A percentile compares a stretch with the other conserved stretches of the same genome.
Evolutionary conservation across 2,888 invertebrate species (phyloP).

Genomic region (Eubasilissa splendida): DNA sequence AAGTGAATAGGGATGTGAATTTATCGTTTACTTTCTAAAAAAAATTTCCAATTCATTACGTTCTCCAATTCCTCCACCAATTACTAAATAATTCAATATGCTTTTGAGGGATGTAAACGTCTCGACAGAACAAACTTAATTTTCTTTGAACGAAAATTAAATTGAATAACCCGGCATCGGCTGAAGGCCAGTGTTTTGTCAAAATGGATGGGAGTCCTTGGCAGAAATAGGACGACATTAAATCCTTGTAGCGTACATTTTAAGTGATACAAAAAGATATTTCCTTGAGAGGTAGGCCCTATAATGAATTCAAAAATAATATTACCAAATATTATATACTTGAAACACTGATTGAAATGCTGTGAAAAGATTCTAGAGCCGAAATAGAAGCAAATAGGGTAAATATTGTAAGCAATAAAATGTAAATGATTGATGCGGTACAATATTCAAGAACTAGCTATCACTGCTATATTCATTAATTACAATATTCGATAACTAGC

Average conservation of each 20-base stretch:
- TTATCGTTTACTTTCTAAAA: neutral
- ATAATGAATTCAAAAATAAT: too few species aligned
- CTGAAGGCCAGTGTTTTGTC: constrained; percentile 6
- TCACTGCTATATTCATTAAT: too few species aligned
- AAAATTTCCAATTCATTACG: neutral
- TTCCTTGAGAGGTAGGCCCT: neutral
- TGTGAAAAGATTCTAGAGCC: too few species aligned
- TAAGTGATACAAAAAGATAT: constrained; percentile 26
- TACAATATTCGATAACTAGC: too few species aligned
- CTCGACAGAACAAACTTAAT: constrained; percentile 8
- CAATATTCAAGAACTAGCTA: too few species aligned
- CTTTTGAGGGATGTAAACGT: constrained; percentile 25
- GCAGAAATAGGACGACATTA: constrained; percentile 2
- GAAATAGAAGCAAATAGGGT: too few species aligned
- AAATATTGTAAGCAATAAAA: too few species aligned
- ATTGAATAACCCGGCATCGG: constrained; percentile 3
- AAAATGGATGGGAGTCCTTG: constrained; percentile 21
- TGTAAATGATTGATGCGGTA: too few species aligned
- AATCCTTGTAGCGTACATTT: constrained; percentile 22
- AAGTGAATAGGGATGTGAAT: too few species aligned
- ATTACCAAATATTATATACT: too few species aligned
- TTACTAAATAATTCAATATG: constrained; percentile 22
- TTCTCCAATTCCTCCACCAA: constrained; percentile 8
- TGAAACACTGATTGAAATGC: too few species aligned
- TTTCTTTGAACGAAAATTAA: constrained; percentile 24